Base-by-base conservation (phyloP, 2,797 vertebrate species). In the Sebastes steindachneri region DNA sequence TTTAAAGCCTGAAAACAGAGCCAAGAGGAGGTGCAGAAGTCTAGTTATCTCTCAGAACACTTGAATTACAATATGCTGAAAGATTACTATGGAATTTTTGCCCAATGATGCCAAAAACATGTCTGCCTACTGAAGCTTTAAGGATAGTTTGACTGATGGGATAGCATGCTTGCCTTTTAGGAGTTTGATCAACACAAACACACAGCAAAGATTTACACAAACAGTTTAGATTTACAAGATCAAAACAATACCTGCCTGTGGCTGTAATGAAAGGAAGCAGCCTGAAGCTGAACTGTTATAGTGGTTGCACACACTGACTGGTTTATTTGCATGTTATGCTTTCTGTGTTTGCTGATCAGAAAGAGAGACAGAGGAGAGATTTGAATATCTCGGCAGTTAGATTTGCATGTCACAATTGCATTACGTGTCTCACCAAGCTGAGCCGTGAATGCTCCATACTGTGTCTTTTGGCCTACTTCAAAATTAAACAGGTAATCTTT, bases 371-470 rank as follows among this genome's bases (percentile, higher is more conserved):
- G 19, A 29, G n/a, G 10, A 9, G 29, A 51, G 11, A 29, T 29
- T 23, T 29, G 11, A 59, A 68, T 65, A 71, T 78, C 51, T 82
- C 81, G 68, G 62, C 58, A 63, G 55, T 21, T n/a, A 33, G 14
- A 75, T 80, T 58, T 63, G 35, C 12, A 45, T 53, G 3, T 37
- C 21, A 31, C 33, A 73, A 5, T 55, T n/a, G 2, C n/a, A 72
- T 41, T 8, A 5, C 10, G 26, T 4, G 7, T 55, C 48, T 77
- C 21, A n/a, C 19, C 19, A 4, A 74, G 55, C 29, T 4, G 26
- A 76, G 28, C 15, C n/a, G n/a, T 7, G 12, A 17, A 28, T 29
- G 33, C n/a, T 12, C 9, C 9, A 15, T 28, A 14, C 37, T 64
- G 3, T 48, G 7, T 31, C 29, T 29, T 48, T 53, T n/a, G 6